Conservation (phyloP, 53 echinoderm and acorn worm species). For the Mesocentrotus franciscanus region DNA sequence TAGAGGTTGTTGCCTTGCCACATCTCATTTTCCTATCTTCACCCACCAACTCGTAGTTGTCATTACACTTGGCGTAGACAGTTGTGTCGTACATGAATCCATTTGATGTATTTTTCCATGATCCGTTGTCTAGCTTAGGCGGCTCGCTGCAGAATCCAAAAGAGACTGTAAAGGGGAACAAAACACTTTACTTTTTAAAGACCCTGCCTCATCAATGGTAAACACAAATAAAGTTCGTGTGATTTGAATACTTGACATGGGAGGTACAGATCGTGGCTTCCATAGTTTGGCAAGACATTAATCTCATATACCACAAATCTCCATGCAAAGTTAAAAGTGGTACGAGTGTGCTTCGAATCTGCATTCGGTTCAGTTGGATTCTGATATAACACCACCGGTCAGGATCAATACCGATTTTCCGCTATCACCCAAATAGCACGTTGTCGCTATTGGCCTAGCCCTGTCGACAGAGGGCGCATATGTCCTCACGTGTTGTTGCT, state of each 20-base stretch:
- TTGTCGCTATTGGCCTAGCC: too few relatives aligned
- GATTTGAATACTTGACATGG: neutral
- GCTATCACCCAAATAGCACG: too few relatives aligned
- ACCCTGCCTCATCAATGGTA: neutral
- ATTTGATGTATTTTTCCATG: neutral
- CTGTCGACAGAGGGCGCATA: too few relatives aligned
- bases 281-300: neutral
- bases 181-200: neutral
- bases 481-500: too few relatives aligned
- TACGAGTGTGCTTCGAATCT: neutral
- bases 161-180: neutral
- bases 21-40: neutral
- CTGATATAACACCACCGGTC: too few relatives aligned
- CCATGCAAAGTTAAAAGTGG: neutral
- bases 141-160: neutral
- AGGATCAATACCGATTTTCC: neutral
- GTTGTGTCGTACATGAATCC: neutral
- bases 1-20: neutral
- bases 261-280: neutral
- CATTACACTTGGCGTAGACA: neutral
- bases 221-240: neutral
- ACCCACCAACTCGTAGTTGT: neutral
- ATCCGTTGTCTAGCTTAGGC: neutral
- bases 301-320: neutral
- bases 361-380: neutral